Evolutionary conservation across 1,140 invertebrate genomes (phyloP).

Genomic region (Brachionus sp.): DNA sequence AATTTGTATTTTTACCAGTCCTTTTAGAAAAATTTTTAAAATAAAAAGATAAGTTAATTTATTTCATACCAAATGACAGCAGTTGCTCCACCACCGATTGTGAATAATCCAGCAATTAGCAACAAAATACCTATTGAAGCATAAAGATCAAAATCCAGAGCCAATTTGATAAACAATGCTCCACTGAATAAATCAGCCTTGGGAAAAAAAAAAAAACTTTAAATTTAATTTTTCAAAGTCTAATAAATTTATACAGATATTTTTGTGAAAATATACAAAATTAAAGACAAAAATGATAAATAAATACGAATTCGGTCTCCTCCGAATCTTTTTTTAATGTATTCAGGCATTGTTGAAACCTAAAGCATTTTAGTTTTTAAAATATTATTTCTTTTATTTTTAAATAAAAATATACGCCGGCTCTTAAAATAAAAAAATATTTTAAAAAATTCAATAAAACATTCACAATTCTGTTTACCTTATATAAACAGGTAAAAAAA

Average conservation of each 20-base stretch:
- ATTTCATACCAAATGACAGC: constrained; percentile 35
- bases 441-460: too few relatives aligned
- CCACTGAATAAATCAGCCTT: constrained; percentile 52
- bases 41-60: not conserved
- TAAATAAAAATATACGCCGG: not conserved
- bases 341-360: constrained; percentile 65
- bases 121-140: constrained; percentile 59
- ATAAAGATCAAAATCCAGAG: constrained; percentile 56
- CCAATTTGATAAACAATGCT: constrained; percentile 28
- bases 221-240: not conserved
- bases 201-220: not conserved
- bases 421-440: not conserved
- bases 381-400: not conserved
- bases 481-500: constrained; percentile 65
- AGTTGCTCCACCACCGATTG: constrained; percentile 51
- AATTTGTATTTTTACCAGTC: constrained; percentile 50
- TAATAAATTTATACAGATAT: constrained; percentile 54
- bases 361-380: constrained; percentile 48
- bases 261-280: constrained; percentile 66
- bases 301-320: constrained; percentile 63
- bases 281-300: constrained; percentile 62
- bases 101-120: constrained; percentile 60
- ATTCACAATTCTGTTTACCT: too few relatives aligned
- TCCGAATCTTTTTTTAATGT: constrained; percentile 63
- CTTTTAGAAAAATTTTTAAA: not conserved